Percentiles rank a stretch among this genome's conserved stretches.
Conservation (phyloP, 2,888 invertebrate species). For the Galerucella pusilla region DNA sequence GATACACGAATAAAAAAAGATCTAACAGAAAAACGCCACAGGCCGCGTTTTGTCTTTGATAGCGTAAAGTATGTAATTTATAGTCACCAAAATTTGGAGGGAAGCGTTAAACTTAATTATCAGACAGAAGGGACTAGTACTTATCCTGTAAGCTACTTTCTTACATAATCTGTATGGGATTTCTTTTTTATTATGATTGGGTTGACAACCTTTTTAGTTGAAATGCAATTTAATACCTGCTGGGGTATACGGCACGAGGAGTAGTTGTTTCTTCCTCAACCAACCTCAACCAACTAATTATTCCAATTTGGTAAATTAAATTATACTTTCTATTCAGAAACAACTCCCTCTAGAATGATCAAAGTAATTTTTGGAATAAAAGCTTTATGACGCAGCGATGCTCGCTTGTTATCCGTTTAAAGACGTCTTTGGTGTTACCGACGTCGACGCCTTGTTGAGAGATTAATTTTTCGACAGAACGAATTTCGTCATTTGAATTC, state of each 20-base stretch:
- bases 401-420: constrained; percentile 49
- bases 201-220: too few species aligned
- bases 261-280: too few species aligned
- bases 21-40: constrained; percentile 3
- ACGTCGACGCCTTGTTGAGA: constrained; percentile 18
- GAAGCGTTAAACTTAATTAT: too few species aligned
- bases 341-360: constrained; percentile 27
- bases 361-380: constrained; percentile 52
- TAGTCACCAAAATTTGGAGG: too few species aligned
- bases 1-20: neutral
- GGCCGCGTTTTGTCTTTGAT: constrained; percentile 5
- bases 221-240: too few species aligned
- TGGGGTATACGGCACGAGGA: too few species aligned
- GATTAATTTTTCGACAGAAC: constrained; percentile 20
- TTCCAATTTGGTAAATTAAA: neutral
- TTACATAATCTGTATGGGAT: too few species aligned
- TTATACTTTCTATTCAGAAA: neutral
- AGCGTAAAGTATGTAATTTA: too few species aligned
- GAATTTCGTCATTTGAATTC: constrained; percentile 17
- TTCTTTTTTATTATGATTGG: too few species aligned
- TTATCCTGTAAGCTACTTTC: too few species aligned
- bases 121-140: too few species aligned
- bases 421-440: constrained; percentile 52
- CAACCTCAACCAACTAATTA: too few species aligned
- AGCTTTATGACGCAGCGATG: constrained; percentile 51